Percentiles rank a stretch among this genome's conserved stretches.
phyloP scores from a whole-genome alignment of 2,113 vertebrate species.

The Emberiza fucata region DNA sequence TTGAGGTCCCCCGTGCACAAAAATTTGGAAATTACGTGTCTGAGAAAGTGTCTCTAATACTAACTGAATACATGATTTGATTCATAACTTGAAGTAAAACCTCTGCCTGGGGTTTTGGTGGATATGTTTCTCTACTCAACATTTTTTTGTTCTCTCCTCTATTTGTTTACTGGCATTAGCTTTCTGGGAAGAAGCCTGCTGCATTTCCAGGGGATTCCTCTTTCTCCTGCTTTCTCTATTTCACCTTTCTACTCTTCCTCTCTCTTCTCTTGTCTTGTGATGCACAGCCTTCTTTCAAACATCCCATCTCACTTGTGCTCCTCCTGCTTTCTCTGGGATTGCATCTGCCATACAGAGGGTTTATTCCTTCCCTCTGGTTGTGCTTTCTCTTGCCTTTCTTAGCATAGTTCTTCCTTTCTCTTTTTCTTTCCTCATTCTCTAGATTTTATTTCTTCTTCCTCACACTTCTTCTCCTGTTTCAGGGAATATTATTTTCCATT shows the following conservation, averaged over 20 bases:
- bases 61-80: not conserved
- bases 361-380: not conserved
- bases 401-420: not conserved
- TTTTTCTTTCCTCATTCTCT: not conserved
- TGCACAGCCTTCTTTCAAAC: not conserved
- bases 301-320: not conserved
- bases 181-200: not conserved
- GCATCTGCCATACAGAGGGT: not conserved
- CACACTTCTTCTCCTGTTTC: not conserved
- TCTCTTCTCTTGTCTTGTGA: not conserved
- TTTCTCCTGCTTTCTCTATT: not conserved
- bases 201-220: fast-evolving
- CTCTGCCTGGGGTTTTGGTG: not conserved
- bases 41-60: not conserved
- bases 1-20: not conserved
- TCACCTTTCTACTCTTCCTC: not conserved
- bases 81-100: not conserved
- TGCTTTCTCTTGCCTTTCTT: not conserved
- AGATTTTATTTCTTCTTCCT: not conserved
- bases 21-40: not conserved
- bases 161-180: not conserved
- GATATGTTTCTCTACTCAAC: not conserved
- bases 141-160: fast-evolving
- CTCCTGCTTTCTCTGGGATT: not conserved
- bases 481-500: not conserved